phyloP scores from a whole-genome alignment of 2,113 vertebrate genomes.

The Probosciger aterrimus region DNA sequence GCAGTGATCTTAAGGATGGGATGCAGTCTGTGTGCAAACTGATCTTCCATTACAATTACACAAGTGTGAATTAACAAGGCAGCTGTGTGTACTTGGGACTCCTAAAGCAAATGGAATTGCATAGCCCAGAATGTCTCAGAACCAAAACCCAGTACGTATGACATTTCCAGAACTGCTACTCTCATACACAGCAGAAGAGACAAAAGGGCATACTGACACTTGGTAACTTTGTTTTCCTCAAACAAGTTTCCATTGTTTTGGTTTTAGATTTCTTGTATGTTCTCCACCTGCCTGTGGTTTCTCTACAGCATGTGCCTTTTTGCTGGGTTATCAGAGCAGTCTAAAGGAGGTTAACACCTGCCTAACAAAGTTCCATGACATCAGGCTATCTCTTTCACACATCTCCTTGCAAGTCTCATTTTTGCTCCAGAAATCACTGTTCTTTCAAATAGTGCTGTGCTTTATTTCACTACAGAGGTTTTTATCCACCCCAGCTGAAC shows the following conservation, averaged over 20 bases:
- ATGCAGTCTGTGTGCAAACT: not conserved
- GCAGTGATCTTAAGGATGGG: not conserved
- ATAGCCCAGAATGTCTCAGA: not conserved
- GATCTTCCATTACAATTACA: not conserved
- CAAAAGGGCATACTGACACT: not conserved
- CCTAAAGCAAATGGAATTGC: not conserved
- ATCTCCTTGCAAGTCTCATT: not conserved
- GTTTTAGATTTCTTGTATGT: not conserved
- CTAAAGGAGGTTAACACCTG: not conserved
- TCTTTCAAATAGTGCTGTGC: not conserved
- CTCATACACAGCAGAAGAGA: not conserved
- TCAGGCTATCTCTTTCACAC: not conserved
- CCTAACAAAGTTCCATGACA: not conserved
- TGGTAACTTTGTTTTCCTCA: not conserved
- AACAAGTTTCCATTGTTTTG: not conserved
- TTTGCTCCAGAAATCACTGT: not conserved
- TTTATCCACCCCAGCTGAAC: not conserved
- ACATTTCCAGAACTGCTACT: not conserved
- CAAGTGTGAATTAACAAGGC: not conserved
- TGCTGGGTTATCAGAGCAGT: not conserved
- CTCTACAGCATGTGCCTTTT: not conserved
- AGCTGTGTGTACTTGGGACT: not conserved
- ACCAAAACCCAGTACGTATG: accelerated
- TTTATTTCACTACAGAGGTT: not conserved
- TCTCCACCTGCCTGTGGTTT: not conserved